Base-by-base conservation (phyloP, 2,888 invertebrate species). In the Amblyjoppa fuscipennis region DNA sequence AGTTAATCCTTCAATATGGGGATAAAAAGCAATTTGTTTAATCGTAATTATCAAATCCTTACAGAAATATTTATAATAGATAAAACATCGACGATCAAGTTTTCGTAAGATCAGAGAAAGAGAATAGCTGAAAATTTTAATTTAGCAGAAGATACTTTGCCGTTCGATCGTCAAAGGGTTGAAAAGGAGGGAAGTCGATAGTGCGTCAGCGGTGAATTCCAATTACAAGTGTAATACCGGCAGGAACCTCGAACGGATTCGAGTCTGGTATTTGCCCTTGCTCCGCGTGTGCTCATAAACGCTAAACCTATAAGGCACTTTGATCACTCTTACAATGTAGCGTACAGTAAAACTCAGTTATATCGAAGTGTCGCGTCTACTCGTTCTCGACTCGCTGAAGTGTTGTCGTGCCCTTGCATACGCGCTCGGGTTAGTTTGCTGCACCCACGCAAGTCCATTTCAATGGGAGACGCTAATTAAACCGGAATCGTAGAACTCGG, bases 381-480 rank as follows among this genome's bases (percentile, higher is more conserved):
- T 74, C 73, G 73, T 80, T 28, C 13, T 41, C 5, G 16, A 28
- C 16, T 13, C 61, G 61, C 61, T 31, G n/a, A n/a, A 16, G 51
- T 11, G 16, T 7, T 25, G 7, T 1, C 20, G 25, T 61, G 61
- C 25, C 9, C 20, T 25, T 59, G 25, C n/a, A 28, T 11, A 59
- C 11, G 59, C 25, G 68, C 78, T 66, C 75, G 69, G 80, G 31
- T 70, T 70, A 80, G 84, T 86, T 86, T 81, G 80, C 70, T 75
- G 73, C 85, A 79, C 86, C 86, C 78, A 87, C 86, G 86, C 81
- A 38, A 81, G 68, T 85, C 76, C 81, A 85, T 87, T 82, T 79
- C 81, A 88, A 85, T 85, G 61, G 81, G 75, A 81, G 59, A 81
- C 78, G 81, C 84, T 87, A 89, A 90, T 88, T 90, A 85, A 88